Evolutionary conservation across 1,140 invertebrate genomes (phyloP).

Genomic region (Drosophila sucinea): DNA sequence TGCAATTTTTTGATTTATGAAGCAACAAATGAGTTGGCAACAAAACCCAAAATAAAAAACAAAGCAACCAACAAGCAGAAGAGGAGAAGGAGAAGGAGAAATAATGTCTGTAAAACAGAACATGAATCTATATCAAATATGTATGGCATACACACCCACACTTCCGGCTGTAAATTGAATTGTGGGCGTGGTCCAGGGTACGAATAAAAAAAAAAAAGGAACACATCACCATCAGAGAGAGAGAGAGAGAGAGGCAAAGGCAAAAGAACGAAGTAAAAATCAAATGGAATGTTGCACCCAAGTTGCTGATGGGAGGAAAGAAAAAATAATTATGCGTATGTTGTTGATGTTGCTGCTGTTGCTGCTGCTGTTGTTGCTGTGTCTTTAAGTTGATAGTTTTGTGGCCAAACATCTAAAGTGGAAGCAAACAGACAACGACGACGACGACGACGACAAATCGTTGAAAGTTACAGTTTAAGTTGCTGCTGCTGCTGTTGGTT

Average conservation of each 20-base stretch:
- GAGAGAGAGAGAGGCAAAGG: background rate
- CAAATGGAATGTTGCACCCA: conserved; percentile 60
- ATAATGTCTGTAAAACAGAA: conserved; percentile 18
- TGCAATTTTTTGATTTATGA: conserved; percentile 80
- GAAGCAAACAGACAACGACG: conserved; percentile 37
- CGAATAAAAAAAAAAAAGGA: conserved; percentile 12
- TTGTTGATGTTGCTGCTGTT: conserved; percentile 43
- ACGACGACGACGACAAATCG: conserved; percentile 71
- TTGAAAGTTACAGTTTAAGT: conserved; percentile 81
- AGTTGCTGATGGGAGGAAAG: conserved; percentile 41
- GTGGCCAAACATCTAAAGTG: conserved; percentile 69
- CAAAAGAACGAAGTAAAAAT: conserved; percentile 22
- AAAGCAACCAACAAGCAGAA: conserved; percentile 19
- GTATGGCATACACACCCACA: conserved; percentile 71
- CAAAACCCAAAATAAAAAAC: conserved; percentile 21
- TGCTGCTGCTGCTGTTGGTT: conserved; percentile 46
- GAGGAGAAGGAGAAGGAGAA: conserved; percentile 5
- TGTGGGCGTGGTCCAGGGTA: conserved; percentile 61
- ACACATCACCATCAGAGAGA: background rate
- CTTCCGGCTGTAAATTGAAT: conserved; percentile 80
- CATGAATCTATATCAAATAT: conserved; percentile 62
- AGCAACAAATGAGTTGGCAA: conserved; percentile 69
- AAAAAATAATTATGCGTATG: conserved; percentile 69
- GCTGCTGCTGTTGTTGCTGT: conserved; percentile 16
- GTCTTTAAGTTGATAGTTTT: conserved; percentile 58